Evolutionary conservation across 2,888 invertebrate species (phyloP).

Genomic region (Helicoverpa assulta): DNA sequence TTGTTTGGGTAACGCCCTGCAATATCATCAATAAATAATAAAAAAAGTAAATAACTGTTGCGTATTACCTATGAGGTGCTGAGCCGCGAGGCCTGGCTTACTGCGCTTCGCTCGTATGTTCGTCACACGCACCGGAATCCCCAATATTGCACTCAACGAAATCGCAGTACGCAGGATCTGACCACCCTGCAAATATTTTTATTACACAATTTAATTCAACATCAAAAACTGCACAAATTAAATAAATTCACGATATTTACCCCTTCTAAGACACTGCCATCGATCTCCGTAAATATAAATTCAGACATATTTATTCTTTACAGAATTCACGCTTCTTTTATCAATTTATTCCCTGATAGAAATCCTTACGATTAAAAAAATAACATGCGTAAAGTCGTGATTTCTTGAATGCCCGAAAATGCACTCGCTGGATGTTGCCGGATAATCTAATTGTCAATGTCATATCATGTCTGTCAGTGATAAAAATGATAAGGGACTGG

Average conservation of each 20-base stretch:
- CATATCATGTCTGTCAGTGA: not conserved
- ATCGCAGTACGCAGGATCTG: conserved; percentile 96
- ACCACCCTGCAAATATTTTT: conserved; percentile 92
- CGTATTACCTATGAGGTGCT: conserved; percentile 93
- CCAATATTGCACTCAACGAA: conserved; percentile 94
- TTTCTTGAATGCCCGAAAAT: not conserved
- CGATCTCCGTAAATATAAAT: conserved; percentile 89
- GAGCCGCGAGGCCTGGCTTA: conserved; percentile 95
- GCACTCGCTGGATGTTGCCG: conserved; percentile 9
- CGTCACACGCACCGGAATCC: conserved; percentile 92
- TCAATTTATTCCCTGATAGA: conserved; percentile 17
- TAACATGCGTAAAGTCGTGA: conserved; percentile 3
- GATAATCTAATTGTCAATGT: conserved; percentile 34
- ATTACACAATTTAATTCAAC: conserved; percentile 12
- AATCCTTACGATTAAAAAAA: not conserved
- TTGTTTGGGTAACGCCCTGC: conserved; percentile 1
- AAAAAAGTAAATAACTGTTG: not conserved
- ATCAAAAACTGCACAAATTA: not conserved
- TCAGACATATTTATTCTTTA: conserved; percentile 67
- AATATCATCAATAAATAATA: not conserved
- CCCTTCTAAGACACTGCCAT: conserved; percentile 95
- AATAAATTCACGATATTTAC: conserved; percentile 82
- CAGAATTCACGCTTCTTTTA: not conserved
- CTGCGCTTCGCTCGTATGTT: conserved; percentile 95
- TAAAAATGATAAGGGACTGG: conserved; percentile 2